Evolutionary conservation across 2,797 vertebrate species (phyloP).

Genomic region (Arnoldichthys spilopterus): DNA sequence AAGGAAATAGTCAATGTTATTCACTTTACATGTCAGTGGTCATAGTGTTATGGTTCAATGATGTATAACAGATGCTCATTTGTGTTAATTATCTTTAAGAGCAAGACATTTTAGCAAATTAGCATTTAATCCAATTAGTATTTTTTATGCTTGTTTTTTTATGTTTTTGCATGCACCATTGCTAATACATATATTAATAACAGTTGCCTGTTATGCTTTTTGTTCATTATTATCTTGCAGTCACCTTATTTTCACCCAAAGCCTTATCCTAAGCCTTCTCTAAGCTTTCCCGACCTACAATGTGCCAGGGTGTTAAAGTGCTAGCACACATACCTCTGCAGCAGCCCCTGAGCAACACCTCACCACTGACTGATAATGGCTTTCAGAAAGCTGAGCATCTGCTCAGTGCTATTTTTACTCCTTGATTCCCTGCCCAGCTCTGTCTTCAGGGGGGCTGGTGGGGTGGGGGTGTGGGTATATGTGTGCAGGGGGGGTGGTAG

Average conservation of each 20-base stretch:
- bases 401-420: slow-evolving; percentile 58
- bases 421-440: slow-evolving; percentile 47
- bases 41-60: no score
- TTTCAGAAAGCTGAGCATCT: slow-evolving; percentile 61
- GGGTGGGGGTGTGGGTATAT: not conserved
- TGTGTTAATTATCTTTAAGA: no score
- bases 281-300: slow-evolving; percentile 24
- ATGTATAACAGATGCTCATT: no score
- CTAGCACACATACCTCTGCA: slow-evolving; percentile 46
- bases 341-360: slow-evolving; percentile 51
- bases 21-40: no score
- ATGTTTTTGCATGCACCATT: not conserved
- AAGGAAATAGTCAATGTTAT: no score
- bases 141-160: no score
- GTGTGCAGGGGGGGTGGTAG: not conserved
- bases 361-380: slow-evolving; percentile 58
- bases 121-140: no score
- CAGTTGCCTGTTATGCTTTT: not conserved
- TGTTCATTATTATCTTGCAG: not conserved
- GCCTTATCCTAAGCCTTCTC: not conserved
- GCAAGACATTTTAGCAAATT: no score
- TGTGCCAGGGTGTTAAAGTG: slow-evolving; percentile 47
- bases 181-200: not conserved
- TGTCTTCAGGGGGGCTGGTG: slow-evolving; percentile 47
- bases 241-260: slow-evolving; percentile 8